Conservation (phyloP, 2,113 vertebrate genomes). For the Chionodraco myersi region DNA sequence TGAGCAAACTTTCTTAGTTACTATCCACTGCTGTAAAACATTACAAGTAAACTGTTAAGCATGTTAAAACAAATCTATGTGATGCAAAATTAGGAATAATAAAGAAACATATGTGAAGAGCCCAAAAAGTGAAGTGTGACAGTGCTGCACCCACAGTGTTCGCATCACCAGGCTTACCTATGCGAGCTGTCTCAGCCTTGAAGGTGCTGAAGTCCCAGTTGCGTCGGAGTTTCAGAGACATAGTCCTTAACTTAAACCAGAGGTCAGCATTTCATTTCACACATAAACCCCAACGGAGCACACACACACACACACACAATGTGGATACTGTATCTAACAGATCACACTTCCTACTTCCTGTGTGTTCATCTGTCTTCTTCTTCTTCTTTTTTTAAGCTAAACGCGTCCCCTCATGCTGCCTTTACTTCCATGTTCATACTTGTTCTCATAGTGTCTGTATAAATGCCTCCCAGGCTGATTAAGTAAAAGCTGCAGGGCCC, state of each 20-base stretch:
- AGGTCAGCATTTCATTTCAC: constrained; percentile 63
- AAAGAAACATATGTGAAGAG: not conserved
- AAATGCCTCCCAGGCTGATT: constrained; percentile 1
- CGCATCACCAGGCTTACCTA: constrained; percentile 84
- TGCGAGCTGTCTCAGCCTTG: constrained; percentile 87
- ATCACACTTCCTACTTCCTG: constrained; percentile 86
- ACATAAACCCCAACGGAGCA: constrained; percentile 26
- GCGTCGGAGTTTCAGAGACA: constrained; percentile 95
- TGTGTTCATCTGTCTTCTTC: constrained; percentile 68
- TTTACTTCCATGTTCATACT: constrained; percentile 61
- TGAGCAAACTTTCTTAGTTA: no score
- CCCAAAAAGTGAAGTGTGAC: constrained; percentile 14
- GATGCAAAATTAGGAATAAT: not conserved
- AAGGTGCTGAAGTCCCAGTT: constrained; percentile 95
- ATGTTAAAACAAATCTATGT: not conserved
- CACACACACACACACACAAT: constrained; percentile 24
- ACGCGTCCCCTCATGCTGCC: constrained; percentile 62
- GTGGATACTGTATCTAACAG: constrained; percentile 35
- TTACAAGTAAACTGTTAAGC: no score
- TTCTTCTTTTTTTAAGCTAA: constrained; percentile 47
- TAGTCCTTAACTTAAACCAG: constrained; percentile 73
- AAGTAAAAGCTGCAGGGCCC: not conserved
- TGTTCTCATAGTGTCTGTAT: constrained; percentile 32
- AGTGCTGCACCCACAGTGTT: constrained; percentile 5
- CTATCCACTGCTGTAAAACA: no score